These are phyloP conservation scores for Anthophora plumipes DNA, from an alignment of 2,888 invertebrate genomes.

Conservation along the genomic window DNA sequence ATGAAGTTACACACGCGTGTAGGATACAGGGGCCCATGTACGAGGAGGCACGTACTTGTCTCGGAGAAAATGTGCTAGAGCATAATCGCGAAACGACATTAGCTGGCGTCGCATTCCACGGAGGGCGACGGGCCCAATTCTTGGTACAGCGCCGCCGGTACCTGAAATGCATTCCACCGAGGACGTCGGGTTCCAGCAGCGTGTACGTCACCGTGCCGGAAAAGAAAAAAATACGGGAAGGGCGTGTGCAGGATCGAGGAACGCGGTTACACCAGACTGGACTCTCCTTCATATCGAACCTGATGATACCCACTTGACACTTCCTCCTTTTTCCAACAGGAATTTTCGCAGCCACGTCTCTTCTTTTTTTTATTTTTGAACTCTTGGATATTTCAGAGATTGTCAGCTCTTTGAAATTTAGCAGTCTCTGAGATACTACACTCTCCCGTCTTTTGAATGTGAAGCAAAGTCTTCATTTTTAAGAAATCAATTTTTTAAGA, in stretches of 20 bases:
- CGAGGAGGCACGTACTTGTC: constrained; percentile 57
- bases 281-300: too few relatives aligned
- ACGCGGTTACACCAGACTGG: constrained; percentile 22
- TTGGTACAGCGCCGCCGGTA: constrained; percentile 72
- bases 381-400: too few relatives aligned
- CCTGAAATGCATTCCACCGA: constrained; percentile 68
- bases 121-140: constrained; percentile 73
- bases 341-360: too few relatives aligned
- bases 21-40: constrained; percentile 38
- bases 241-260: constrained; percentile 56
- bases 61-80: constrained; percentile 60
- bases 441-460: too few relatives aligned
- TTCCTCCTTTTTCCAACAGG: too few relatives aligned
- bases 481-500: too few relatives aligned
- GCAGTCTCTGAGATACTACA: too few relatives aligned
- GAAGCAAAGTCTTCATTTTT: too few relatives aligned
- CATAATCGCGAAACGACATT: constrained; percentile 66
- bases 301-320: too few relatives aligned
- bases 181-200: constrained; percentile 60
- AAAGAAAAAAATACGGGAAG: constrained; percentile 45
- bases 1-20: constrained; percentile 63
- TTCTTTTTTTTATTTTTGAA: too few relatives aligned
- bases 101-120: constrained; percentile 61
- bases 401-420: too few relatives aligned
- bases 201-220: constrained; percentile 44